Base-by-base conservation (phyloP, 64 coral and sea anemone genomes). In the Montipora efflorescens region DNA sequence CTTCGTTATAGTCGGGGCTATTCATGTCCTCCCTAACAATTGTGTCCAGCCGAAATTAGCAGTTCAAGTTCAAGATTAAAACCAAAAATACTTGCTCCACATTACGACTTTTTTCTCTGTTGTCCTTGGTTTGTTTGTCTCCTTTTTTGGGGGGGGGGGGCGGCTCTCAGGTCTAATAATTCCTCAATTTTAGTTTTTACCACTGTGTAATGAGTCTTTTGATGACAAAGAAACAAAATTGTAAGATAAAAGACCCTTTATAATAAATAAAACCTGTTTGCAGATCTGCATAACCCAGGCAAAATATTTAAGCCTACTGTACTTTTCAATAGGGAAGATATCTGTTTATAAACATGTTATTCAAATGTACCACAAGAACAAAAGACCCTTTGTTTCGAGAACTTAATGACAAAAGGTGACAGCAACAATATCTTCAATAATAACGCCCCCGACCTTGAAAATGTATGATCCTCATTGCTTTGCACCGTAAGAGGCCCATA, bases 21-120 rank as follows among this genome's bases (percentile, higher is more conserved):
- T 74, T 74, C 70, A 74, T 74, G 22, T 74, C 70, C 70, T 28
- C 70, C 22, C 70, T 19, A n/a, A 19, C 23, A n/a, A 23, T 23
- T 74, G 70, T 74, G 70, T 74, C 70, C 70, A 74, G 70, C 70
- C 70, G 5, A 74, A 74, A 74, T 74, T 74, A n/a, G 70, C 70
- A 74, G 70, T 74, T 22, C 70, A 74, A 74, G 70, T 74, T 74
- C 5, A 74, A 74, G 70, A 74, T 74, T 28, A 74, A 74, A 74
- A 19, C 70, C 70, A 19, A 74, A 74, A 74, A 74, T 74, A 74
- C 70, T 74, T 28, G 70, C 70, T 7, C 21, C 70, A 74, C 70
- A n/a, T 74, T 74, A 36, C 22, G 70, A 1, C 22, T 19, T 74
- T 74, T 74, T 74, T 74, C 22, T n/a, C 21, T 74, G 70, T 74